Conservation (phyloP, 2,797 vertebrate genomes). For the Carcharodon carcharias region DNA sequence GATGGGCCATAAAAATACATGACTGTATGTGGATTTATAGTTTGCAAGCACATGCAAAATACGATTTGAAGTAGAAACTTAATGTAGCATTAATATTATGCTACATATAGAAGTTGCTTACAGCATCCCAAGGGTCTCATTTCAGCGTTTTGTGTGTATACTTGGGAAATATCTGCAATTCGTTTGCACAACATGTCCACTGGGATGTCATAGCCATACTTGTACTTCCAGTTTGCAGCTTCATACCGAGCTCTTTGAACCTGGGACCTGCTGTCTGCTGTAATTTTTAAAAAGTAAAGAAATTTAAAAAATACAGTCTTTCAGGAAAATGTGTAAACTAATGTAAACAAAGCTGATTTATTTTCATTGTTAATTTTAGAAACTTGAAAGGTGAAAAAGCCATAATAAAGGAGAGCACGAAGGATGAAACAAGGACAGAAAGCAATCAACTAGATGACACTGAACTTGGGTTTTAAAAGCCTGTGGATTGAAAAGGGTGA, state of each 20-base stretch:
- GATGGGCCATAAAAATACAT: not conserved
- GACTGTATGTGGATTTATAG: not conserved
- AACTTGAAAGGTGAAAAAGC: not conserved
- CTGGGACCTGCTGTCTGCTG: constrained; percentile 93
- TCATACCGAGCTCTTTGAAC: constrained; percentile 94
- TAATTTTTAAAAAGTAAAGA: constrained; percentile 37
- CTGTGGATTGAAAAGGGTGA: not conserved
- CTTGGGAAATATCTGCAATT: constrained; percentile 94
- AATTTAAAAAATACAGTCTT: constrained; percentile 33
- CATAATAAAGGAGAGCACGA: not conserved
- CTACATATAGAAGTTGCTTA: constrained; percentile 54
- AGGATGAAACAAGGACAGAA: not conserved
- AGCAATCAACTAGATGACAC: not conserved
- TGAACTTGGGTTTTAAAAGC: not conserved
- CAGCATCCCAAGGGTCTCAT: constrained; percentile 97
- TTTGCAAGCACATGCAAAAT: not conserved
- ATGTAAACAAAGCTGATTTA: not conserved
- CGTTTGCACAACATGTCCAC: constrained; percentile 97
- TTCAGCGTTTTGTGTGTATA: constrained; percentile 96
- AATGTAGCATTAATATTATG: not conserved
- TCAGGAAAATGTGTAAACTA: constrained; percentile 16
- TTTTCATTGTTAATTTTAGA: not conserved
- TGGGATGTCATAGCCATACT: constrained; percentile 95
- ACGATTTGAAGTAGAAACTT: not conserved
- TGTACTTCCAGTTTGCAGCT: constrained; percentile 97